Base-by-base conservation (phyloP, 2,113 vertebrate species). In the Lepus americanus region DNA sequence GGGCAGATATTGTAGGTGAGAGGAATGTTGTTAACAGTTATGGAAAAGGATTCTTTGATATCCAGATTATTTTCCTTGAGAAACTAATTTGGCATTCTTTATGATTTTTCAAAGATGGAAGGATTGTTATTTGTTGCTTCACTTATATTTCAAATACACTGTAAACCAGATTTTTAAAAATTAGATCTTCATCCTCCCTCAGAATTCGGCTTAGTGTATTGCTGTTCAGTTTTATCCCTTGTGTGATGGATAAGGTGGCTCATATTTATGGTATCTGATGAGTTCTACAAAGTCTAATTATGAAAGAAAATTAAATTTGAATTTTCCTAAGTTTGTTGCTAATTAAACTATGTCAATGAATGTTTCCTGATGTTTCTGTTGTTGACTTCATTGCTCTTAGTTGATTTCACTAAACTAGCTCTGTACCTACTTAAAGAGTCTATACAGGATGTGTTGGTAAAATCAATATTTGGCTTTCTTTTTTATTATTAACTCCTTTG, bases 121-220 rank as follows among this genome's bases (percentile, higher is more conserved):
- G 29, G 92, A 86, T 79, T 92, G 19, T 59, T 92, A 25, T n/a
- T 81, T 29, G 9, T 20, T 36, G 10, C 70, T 22, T 89, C 64
- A 95, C 74, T 78, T 90, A 74, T 49, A 95, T 92, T 94, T 96
- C 85, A 95, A 96, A 89, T 94, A 74, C 53, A 67, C 44, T 39
- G 27, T 88, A 92, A 89, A 74, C 31, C 92, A 95, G 53, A 63
- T 27, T 87, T 92, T 89, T 13, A 94, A 87, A 14, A 82, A 59
- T 87, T 95, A 86, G 69, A 86, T 86, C 22, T 72, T 73, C 7
- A 79, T 90, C 79, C 22, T 86, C 80, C 12, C 27, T 96, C 74
- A 91, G n/a, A 89, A 92, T 95, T 97, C 74, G 83, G 89, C 87
- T 86, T 94, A 79, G 95, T 97, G 81, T 92, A 95, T 87, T 94